Percentiles rank a stretch among this genome's conserved stretches.
These are phyloP conservation scores for Myioborus melanocephalus DNA, from an alignment of 2,797 vertebrate species.

Conservation along the genomic window DNA sequence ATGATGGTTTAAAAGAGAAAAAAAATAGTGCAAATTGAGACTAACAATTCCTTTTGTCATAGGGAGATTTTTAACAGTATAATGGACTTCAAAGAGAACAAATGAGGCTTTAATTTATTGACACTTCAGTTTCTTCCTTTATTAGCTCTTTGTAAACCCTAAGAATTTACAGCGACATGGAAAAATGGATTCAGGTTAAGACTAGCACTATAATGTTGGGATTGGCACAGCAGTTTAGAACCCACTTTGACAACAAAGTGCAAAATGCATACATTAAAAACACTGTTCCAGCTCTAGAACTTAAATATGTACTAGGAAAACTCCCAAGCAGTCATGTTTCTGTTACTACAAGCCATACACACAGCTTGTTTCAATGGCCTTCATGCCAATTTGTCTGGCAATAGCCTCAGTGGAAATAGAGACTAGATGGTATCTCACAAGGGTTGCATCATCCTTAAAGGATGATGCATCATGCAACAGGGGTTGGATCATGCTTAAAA, in stretches of 20 bases:
- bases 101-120: background rate
- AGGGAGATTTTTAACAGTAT: background rate
- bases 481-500: background rate
- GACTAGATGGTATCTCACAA: background rate
- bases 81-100: background rate
- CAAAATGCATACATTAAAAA: background rate
- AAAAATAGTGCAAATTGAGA: background rate
- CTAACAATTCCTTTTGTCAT: background rate
- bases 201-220: background rate
- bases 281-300: background rate
- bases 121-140: background rate
- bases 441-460: background rate
- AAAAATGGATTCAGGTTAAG: background rate
- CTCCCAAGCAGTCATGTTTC: rapidly evolving
- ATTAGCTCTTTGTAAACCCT: background rate
- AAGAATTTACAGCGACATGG: background rate
- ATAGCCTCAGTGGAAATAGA: background rate
- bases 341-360: background rate
- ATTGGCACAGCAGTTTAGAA: background rate
- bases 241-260: background rate
- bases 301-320: background rate
- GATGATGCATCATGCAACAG: background rate
- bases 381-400: background rate
- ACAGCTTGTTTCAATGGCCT: background rate
- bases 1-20: background rate